Percentiles rank a stretch among this genome's conserved stretches.
Evolutionary conservation across 2,888 invertebrate genomes (phyloP).

Genomic region (Phrixothrix hirtus): DNA sequence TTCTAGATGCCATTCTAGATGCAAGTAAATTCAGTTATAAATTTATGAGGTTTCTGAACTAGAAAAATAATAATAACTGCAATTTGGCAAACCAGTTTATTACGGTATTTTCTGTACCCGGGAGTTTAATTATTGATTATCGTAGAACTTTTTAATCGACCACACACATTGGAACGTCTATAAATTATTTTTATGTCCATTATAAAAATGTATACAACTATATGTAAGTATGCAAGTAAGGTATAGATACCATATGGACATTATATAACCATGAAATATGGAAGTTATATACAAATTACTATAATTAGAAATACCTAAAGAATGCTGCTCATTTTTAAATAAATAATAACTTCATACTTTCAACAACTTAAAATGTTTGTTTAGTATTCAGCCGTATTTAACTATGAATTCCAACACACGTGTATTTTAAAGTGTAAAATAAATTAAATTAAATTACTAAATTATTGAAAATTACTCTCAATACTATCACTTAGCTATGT

Average conservation of each 20-base stretch:
- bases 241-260: neutral
- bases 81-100: conserved; percentile 17
- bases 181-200: conserved; percentile 2
- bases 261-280: conserved; percentile 16
- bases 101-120: conserved; percentile 6
- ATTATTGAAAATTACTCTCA: neutral
- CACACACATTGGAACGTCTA: conserved; percentile 7
- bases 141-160: conserved; percentile 5
- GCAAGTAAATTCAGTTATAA: too few species aligned
- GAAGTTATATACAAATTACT: conserved; percentile 22
- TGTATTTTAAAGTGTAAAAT: too few species aligned
- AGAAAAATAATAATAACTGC: conserved; percentile 12
- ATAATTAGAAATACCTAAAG: conserved; percentile 14
- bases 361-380: conserved; percentile 1
- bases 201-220: conserved; percentile 11
- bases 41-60: conserved; percentile 20
- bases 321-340: conserved; percentile 12
- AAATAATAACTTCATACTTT: conserved; percentile 5
- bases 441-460: too few species aligned
- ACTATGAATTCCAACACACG: neutral
- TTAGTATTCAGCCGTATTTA: conserved; percentile 3
- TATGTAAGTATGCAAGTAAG: neutral
- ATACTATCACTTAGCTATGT: neutral
- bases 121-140: conserved; percentile 9
- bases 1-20: too few species aligned